These are phyloP conservation scores for Anseranas semipalmata DNA, from an alignment of 2,113 vertebrate species.

Conservation along the genomic window DNA sequence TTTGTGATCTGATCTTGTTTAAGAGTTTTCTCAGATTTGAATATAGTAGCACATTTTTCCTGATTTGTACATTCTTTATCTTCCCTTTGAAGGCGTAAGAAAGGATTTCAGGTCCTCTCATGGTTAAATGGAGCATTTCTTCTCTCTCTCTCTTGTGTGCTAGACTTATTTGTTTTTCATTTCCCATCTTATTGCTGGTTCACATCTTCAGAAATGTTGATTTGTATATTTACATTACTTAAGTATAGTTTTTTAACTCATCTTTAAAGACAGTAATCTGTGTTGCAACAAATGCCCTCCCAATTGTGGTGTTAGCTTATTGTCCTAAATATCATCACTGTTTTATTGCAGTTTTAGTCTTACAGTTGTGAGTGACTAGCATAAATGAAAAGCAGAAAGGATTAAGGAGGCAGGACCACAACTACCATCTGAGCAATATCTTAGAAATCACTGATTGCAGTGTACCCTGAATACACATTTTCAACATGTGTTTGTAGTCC, in stretches of 20 bases:
- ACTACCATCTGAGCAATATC: background rate
- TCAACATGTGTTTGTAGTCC: conserved; percentile 47
- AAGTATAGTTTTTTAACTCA: background rate
- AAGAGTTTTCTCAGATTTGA: background rate
- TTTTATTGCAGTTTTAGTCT: background rate
- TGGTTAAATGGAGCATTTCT: background rate
- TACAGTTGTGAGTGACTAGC: background rate
- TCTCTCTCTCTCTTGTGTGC: background rate
- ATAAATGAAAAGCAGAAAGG: conserved; percentile 51
- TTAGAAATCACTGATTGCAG: conserved; percentile 43
- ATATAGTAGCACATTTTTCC: background rate
- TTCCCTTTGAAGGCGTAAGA: background rate
- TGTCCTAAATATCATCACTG: background rate
- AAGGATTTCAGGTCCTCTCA: background rate
- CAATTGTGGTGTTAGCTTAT: background rate
- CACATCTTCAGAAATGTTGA: background rate
- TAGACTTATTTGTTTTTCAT: background rate
- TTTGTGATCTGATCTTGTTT: background rate
- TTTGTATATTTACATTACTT: background rate
- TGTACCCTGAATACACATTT: conserved; percentile 28
- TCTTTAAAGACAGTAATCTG: background rate
- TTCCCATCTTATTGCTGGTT: background rate
- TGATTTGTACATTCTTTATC: background rate
- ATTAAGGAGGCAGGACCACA: background rate
- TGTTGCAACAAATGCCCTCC: background rate